These are phyloP conservation scores for Podarcis raffonei DNA, from an alignment of 2,113 vertebrate genomes.

Conservation along the genomic window DNA sequence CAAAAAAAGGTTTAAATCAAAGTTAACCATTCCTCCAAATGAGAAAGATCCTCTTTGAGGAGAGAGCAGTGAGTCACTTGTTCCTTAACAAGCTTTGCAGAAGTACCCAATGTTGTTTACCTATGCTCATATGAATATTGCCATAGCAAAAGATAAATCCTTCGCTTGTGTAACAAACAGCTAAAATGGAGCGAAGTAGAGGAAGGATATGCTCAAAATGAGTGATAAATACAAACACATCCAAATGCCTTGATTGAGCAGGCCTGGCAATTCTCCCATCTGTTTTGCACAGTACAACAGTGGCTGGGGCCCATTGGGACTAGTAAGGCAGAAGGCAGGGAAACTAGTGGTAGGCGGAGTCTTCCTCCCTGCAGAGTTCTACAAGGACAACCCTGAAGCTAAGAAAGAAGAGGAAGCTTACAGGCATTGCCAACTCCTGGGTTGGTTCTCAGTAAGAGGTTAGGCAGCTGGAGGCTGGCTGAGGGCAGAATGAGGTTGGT, in stretches of 20 bases:
- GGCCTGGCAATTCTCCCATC: background rate
- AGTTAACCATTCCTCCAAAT: background rate
- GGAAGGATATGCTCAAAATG: background rate
- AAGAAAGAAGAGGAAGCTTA: no score
- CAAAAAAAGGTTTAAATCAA: background rate
- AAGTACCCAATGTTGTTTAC: background rate
- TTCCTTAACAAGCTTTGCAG: background rate
- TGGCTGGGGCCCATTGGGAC: no score
- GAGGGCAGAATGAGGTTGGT: no score
- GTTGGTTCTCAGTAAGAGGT: no score
- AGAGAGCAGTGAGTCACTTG: background rate
- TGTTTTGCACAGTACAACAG: accelerated
- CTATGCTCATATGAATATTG: background rate
- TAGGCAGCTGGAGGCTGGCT: no score
- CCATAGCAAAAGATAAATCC: background rate
- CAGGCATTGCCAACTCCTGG: no score
- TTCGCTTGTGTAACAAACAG: background rate
- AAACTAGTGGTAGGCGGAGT: no score
- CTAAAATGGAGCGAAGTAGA: background rate
- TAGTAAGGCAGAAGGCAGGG: no score
- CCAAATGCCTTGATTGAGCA: constrained; percentile 5
- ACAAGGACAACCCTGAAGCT: no score
- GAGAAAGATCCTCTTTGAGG: background rate
- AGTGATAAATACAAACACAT: background rate
- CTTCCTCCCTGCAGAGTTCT: no score